Conservation (phyloP, 2,113 vertebrate species). For the Salvelinus sp. region DNA sequence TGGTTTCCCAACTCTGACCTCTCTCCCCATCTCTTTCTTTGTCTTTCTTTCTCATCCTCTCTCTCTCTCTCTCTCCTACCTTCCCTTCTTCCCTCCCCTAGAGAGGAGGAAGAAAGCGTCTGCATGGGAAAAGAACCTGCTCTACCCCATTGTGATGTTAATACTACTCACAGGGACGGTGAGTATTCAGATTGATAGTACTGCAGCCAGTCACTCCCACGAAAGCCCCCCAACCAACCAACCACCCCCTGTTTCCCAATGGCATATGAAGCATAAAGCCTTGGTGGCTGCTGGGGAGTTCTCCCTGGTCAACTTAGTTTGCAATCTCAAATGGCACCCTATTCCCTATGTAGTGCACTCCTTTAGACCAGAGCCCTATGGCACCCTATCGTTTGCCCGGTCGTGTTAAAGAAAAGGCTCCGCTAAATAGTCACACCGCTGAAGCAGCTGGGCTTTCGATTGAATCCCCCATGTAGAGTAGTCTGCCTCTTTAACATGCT, state of each 20-base stretch:
- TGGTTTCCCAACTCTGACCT: background rate
- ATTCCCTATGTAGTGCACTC: no score
- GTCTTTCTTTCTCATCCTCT: background rate
- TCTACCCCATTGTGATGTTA: conserved; percentile 97
- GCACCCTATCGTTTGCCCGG: no score
- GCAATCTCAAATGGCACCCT: no score
- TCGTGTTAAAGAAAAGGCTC: no score
- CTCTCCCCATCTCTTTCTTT: background rate
- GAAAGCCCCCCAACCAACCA: background rate
- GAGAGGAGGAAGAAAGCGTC: conserved; percentile 95
- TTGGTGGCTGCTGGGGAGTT: conserved; percentile 39
- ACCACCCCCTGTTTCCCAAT: conserved; percentile 41
- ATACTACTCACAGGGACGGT: conserved; percentile 89
- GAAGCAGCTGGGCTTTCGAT: no score
- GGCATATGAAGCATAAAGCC: conserved; percentile 32
- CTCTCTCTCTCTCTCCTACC: background rate
- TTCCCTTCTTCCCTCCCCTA: conserved; percentile 52
- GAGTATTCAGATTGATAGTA: conserved; percentile 47
- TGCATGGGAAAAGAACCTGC: conserved; percentile 94
- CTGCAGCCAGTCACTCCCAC: conserved; percentile 18
- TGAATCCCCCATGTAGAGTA: no score
- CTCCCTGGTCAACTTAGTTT: no score
- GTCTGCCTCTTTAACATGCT: no score
- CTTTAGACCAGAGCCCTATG: no score
- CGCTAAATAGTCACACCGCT: no score